These are phyloP conservation scores for Procambarus virginalis DNA, from an alignment of 1,140 invertebrate species.

Conservation along the genomic window DNA sequence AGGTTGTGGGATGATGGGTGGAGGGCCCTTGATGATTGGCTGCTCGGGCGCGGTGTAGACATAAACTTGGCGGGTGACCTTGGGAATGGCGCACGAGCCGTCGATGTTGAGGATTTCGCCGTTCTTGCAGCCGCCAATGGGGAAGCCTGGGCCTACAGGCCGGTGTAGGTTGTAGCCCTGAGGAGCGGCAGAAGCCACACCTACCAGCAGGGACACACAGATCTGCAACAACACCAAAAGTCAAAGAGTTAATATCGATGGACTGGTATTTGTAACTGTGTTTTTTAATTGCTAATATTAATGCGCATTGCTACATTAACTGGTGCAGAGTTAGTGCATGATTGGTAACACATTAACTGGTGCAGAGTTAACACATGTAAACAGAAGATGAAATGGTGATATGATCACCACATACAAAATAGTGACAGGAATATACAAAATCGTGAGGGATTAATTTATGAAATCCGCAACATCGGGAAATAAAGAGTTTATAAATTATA, in stretches of 20 bases:
- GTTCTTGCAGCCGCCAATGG: constrained; percentile 9
- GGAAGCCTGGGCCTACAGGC: neutral
- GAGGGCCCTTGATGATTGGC: neutral
- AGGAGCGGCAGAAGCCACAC: neutral
- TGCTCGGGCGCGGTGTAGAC: constrained; percentile 38
- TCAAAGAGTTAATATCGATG: neutral
- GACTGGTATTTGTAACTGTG: neutral
- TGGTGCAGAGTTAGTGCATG: no score
- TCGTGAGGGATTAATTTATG: no score
- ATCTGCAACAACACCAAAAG: neutral
- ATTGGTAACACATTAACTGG: no score
- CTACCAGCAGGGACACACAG: neutral
- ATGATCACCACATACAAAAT: no score
- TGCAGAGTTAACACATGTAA: no score
- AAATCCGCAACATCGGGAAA: no score
- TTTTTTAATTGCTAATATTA: no score
- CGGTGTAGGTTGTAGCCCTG: neutral
- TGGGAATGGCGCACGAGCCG: constrained; percentile 33
- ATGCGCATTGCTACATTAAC: no score
- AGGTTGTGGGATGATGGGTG: constrained; percentile 21
- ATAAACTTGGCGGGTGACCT: constrained; percentile 30
- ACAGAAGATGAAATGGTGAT: no score
- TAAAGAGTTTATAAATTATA: no score
- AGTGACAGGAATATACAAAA: no score
- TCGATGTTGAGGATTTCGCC: constrained; percentile 43